Evolutionary conservation across 2,888 invertebrate genomes (phyloP).

Genomic region (Cheilosia impressa): DNA sequence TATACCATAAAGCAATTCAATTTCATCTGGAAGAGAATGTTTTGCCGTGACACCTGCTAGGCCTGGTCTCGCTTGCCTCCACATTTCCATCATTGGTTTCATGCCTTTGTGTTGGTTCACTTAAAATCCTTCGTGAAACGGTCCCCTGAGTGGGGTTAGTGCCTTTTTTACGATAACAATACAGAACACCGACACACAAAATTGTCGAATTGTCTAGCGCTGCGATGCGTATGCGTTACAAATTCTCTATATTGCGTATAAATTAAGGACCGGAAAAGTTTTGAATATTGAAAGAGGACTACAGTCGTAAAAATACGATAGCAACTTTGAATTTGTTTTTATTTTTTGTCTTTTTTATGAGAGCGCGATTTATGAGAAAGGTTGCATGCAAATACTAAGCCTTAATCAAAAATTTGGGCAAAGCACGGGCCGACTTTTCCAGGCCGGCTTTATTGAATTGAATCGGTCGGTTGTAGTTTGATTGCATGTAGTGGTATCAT

Average conservation of each 20-base stretch:
- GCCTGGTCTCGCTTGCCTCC: conserved; percentile 20
- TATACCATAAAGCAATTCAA: conserved; percentile 47
- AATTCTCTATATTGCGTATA: conserved; percentile 63
- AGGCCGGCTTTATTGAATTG: conserved; percentile 1
- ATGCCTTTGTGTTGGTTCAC: conserved; percentile 45
- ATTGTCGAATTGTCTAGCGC: conserved; percentile 66
- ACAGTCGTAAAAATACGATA: conserved; percentile 47
- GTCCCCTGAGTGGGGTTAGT: conserved; percentile 62
- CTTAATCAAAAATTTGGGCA: conserved; percentile 22
- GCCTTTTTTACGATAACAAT: conserved; percentile 61
- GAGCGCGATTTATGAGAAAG: conserved; percentile 42
- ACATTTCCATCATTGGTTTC: conserved; percentile 48
- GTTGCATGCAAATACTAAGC: conserved; percentile 32
- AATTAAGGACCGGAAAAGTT: conserved; percentile 59
- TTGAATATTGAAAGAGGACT: conserved; percentile 60
- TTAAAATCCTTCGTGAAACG: conserved; percentile 54
- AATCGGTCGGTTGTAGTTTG: no score
- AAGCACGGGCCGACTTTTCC: not conserved
- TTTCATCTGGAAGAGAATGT: conserved; percentile 43
- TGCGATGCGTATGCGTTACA: conserved; percentile 60
- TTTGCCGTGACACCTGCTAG: conserved; percentile 49
- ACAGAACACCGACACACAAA: conserved; percentile 53
- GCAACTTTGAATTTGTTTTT: conserved; percentile 14
- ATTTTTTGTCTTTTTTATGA: conserved; percentile 18
- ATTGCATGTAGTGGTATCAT: no score